Conservation (phyloP, 2,113 vertebrate genomes). For the Globicephala melas region DNA sequence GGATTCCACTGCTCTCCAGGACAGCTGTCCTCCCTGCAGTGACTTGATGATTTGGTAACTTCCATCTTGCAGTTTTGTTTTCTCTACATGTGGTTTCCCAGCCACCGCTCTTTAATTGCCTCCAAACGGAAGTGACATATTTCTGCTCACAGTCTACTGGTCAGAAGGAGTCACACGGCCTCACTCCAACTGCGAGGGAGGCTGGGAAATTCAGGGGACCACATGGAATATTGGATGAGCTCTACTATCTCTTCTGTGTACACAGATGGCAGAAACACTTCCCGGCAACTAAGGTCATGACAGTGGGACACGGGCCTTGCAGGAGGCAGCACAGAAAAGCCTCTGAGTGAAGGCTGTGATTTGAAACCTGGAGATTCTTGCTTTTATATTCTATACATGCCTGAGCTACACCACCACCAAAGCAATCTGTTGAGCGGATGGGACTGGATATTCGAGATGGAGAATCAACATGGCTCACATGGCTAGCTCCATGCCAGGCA, state of each 20-base stretch:
- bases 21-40: background rate
- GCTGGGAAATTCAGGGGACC: background rate
- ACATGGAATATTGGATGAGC: background rate
- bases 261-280: background rate
- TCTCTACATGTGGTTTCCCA: background rate
- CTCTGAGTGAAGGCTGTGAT: background rate
- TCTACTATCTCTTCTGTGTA: background rate
- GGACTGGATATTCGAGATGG: background rate
- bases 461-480: background rate
- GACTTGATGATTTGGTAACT: background rate
- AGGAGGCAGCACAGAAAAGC: background rate
- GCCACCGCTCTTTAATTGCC: background rate
- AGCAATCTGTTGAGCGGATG: background rate
- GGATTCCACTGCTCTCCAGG: background rate
- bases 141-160: background rate
- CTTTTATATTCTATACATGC: background rate
- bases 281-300: background rate
- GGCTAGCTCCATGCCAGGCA: background rate
- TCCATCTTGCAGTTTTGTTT: background rate
- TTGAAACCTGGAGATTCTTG: background rate
- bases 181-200: background rate
- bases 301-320: accelerated
- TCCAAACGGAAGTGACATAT: background rate
- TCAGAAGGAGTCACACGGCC: background rate
- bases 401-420: background rate